Percentiles rank a stretch among this genome's conserved stretches.
These are phyloP conservation scores for Acleris laterana DNA, from an alignment of 2,888 invertebrate genomes.

Conservation along the genomic window DNA sequence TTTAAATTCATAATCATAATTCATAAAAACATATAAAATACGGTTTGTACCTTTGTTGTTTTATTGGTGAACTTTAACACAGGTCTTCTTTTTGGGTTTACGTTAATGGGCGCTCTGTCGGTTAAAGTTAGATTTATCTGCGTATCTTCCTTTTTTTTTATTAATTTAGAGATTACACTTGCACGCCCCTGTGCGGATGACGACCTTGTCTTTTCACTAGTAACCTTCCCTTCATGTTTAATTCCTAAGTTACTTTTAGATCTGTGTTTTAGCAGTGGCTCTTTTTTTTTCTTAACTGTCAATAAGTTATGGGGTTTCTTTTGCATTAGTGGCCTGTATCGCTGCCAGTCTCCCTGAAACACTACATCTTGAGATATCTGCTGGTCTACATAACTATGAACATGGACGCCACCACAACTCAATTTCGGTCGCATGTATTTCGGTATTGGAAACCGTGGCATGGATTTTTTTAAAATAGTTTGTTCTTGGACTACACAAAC, in stretches of 20 bases:
- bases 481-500: conserved; percentile 30
- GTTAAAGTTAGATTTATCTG: too few species aligned
- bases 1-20: too few species aligned
- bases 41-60: too few species aligned
- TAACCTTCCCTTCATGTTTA: neutral
- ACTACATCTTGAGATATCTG: conserved; percentile 67
- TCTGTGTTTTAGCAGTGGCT: conserved; percentile 40
- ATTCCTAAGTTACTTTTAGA: conserved; percentile 2
- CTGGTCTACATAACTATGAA: conserved; percentile 71
- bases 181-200: too few species aligned
- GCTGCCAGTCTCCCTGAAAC: conserved; percentile 76
- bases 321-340: conserved; percentile 41
- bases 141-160: too few species aligned
- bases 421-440: conserved; percentile 53
- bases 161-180: too few species aligned
- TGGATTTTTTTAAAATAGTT: neutral
- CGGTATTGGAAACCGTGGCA: conserved; percentile 39
- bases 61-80: too few species aligned
- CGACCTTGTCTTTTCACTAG: neutral
- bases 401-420: conserved; percentile 64
- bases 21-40: too few species aligned
- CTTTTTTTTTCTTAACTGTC: conserved; percentile 20
- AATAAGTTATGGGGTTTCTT: conserved; percentile 43
- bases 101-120: too few species aligned
- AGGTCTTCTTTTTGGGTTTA: too few species aligned